Evolutionary conservation across 2,888 invertebrate species (phyloP), one percentile per base, ranked within the genome.

Genomic region (Adelognathus sp.): DNA sequence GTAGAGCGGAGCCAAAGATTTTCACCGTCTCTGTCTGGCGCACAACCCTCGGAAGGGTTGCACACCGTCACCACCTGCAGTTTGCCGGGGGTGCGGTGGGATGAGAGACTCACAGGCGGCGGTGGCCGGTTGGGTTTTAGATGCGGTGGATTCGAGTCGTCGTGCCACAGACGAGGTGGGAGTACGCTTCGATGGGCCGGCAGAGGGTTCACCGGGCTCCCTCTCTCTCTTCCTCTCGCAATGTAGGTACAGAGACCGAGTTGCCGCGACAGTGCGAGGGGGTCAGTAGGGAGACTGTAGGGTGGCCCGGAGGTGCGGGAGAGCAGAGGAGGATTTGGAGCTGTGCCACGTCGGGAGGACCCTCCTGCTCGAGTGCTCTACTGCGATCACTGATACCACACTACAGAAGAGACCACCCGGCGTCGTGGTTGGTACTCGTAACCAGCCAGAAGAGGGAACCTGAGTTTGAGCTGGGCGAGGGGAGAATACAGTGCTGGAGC

Each of bases 311-410:
- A 69, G 60, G 66, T 71, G 70, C 67, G 73, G 75, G 56, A 78
- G 79, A 76, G 79, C 66, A 83, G 76, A 83, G 86, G 81, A 83
- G 86, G 88, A 89, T 90, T 90, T 91, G 90, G 91, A 91, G 88
- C 86, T 87, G 86, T 90, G 90, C 91, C 91, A 90, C 87, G 86
- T 87, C 83, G 73, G 80, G 88, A 90, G 89, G 85, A 89, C 88
- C 86, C 89, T 89, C 85, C 83, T 88, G 52, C 87, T 90, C 86
- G 86, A 91, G 91, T 85, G 89, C 89, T 86, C 91, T 90, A 90
- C 90, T 88, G 82, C 88, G 89, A 91, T 91, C 90, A 89, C 89
- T 89, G 90, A 91, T 91, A 90, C 89, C 86, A 88, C 88, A 88
- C 88, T 89, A 88, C 85, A 89, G 83, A 76, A 74, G 56, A 54